A percentile compares a stretch with the other conserved stretches of the same genome.
phyloP scores from a whole-genome alignment of 2,888 invertebrate genomes.

The Rhaphigaster nebulosa region DNA sequence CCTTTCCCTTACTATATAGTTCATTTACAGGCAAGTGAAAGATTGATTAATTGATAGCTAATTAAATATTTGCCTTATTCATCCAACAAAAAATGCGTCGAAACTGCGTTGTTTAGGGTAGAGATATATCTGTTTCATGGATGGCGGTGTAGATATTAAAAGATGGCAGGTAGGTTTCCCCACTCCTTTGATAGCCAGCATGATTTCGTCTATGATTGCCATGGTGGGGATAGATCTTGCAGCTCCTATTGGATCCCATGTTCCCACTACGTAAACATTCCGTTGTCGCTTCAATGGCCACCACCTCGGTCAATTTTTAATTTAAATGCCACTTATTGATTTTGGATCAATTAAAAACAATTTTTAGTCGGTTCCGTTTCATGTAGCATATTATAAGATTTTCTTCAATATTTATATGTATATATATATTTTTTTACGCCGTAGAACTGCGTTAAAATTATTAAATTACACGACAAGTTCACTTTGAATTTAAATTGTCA shows the following conservation, averaged over 20 bases:
- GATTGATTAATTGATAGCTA: no score
- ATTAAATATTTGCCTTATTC: no score
- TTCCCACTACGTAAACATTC: conserved; percentile 23
- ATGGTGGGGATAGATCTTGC: not conserved
- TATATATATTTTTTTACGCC: no score
- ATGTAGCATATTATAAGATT: no score
- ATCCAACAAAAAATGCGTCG: not conserved
- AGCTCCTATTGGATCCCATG: not conserved
- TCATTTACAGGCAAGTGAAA: no score
- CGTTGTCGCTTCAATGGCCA: not conserved
- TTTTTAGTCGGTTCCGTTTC: no score
- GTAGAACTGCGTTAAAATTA: not conserved
- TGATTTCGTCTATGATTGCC: not conserved
- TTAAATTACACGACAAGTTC: not conserved
- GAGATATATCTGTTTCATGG: not conserved
- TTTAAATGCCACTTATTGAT: not conserved
- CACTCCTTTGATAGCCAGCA: not conserved
- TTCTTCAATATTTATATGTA: no score
- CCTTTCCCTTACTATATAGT: no score
- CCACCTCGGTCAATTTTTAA: not conserved
- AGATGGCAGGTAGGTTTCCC: not conserved
- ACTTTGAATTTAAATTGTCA: not conserved
- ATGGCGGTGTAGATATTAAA: not conserved
- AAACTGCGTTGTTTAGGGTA: not conserved
- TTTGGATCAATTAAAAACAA: no score